Conservation (phyloP, 2,113 vertebrate species). For the Chinchilla lanigera region DNA sequence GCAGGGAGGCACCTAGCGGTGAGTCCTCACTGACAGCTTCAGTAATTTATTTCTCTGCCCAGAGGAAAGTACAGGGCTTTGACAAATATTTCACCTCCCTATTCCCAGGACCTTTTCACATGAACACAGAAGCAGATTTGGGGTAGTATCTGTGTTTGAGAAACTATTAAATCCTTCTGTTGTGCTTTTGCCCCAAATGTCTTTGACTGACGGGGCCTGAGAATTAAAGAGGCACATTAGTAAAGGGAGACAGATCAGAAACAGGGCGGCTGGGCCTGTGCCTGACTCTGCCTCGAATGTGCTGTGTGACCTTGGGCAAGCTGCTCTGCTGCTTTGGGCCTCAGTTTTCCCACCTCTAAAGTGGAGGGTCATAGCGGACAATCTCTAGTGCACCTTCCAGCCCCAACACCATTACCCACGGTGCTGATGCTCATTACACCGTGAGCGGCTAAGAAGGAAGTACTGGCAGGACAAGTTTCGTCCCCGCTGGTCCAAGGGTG, state of each 20-base stretch:
- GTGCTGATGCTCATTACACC: neutral
- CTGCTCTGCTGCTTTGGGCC: neutral
- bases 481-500: too few species aligned
- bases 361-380: neutral
- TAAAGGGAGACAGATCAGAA: neutral
- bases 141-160: neutral
- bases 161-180: neutral
- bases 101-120: neutral
- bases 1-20: accelerated
- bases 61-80: neutral
- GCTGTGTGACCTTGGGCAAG: neutral
- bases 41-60: neutral
- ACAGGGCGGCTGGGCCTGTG: neutral
- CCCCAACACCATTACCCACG: accelerated
- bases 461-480: accelerated
- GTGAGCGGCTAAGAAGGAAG: accelerated
- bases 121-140: neutral
- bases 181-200: neutral
- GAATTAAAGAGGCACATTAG: neutral
- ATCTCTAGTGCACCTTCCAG: neutral
- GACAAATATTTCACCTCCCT: neutral
- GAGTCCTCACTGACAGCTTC: neutral
- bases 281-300: neutral
- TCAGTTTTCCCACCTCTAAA: neutral
- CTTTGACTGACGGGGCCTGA: neutral